These are phyloP conservation scores for Chauna torquata DNA, from an alignment of 2,113 vertebrate genomes.

Conservation along the genomic window DNA sequence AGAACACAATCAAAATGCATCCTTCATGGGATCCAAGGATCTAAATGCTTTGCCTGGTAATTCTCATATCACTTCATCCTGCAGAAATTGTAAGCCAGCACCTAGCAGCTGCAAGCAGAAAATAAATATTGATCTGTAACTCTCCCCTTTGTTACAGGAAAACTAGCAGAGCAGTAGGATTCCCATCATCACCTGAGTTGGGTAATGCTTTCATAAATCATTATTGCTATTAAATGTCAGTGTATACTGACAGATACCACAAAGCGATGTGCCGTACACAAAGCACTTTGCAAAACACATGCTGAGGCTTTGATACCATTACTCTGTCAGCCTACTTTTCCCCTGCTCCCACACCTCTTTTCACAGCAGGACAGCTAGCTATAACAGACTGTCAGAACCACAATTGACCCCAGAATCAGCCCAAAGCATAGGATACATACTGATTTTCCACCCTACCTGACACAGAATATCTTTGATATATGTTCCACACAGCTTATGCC, in stretches of 20 bases:
- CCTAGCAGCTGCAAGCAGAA: not conserved
- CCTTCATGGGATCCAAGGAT: not conserved
- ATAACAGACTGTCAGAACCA: not conserved
- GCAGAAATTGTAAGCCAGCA: not conserved
- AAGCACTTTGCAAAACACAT: not conserved
- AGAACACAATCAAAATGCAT: not conserved
- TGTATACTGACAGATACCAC: not conserved
- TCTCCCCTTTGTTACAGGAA: not conserved
- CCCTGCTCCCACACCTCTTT: not conserved
- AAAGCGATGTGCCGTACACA: not conserved
- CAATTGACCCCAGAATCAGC: not conserved
- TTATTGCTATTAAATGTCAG: not conserved
- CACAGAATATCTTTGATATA: conserved; percentile 86
- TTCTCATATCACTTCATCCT: not conserved
- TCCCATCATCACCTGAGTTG: not conserved
- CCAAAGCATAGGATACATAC: not conserved
- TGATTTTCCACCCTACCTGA: conserved; percentile 77
- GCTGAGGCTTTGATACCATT: not conserved
- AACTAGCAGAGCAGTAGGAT: not conserved
- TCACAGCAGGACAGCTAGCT: not conserved
- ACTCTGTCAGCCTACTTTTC: not conserved
- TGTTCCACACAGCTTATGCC: conserved; percentile 69
- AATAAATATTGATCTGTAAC: not conserved
- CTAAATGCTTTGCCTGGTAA: not conserved
- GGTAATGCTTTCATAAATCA: not conserved